These are phyloP conservation scores for Sciurus niger DNA, from an alignment of 2,113 vertebrate species.

Conservation along the genomic window DNA sequence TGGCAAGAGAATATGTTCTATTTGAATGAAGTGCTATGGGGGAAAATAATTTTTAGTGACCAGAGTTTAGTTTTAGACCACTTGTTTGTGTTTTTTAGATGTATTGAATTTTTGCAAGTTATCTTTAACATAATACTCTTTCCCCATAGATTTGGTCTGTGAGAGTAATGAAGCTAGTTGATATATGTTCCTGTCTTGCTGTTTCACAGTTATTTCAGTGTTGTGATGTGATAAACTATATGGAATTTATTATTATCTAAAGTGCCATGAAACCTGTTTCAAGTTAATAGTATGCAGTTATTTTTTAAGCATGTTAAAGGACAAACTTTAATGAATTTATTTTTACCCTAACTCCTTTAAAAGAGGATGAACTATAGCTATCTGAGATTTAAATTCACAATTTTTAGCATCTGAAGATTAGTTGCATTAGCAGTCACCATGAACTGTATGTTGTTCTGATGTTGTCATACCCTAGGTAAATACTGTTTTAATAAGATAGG, in stretches of 20 bases:
- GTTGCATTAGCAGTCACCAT: not conserved
- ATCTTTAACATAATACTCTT: not conserved
- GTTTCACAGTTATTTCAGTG: not conserved
- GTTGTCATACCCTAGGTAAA: conserved; percentile 3
- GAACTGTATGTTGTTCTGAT: not conserved
- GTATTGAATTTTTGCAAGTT: conserved; percentile 48
- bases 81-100: conserved; percentile 65
- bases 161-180: conserved; percentile 6
- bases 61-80: conserved; percentile 58
- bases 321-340: conserved; percentile 21
- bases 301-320: conserved; percentile 9
- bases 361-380: conserved; percentile 20
- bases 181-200: not conserved
- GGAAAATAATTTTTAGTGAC: not conserved
- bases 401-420: not conserved
- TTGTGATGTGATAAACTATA: not conserved
- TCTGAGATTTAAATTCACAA: not conserved
- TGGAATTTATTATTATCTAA: conserved; percentile 14
- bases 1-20: not conserved
- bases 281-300: not conserved
- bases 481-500: conserved; percentile 1
- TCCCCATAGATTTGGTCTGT: not conserved
- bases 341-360: conserved; percentile 47
- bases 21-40: not conserved
- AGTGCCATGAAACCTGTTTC: not conserved